Conservation (phyloP, 2,888 invertebrate genomes). For the Lithophane socia region DNA sequence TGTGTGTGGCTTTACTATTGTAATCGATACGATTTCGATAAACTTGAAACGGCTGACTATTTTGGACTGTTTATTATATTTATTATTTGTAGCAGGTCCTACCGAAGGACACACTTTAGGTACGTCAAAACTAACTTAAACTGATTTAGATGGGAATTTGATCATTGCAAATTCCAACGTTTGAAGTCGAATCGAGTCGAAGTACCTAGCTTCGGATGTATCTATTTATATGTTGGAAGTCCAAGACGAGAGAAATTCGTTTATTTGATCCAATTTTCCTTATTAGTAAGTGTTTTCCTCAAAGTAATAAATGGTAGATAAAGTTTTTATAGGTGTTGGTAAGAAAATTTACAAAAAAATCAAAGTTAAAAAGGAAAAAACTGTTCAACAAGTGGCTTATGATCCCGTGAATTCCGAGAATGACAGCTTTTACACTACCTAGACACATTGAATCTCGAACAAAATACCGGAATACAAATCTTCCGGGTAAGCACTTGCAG, state of each 20-base stretch:
- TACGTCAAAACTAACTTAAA: neutral
- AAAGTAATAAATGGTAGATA: constrained; percentile 5
- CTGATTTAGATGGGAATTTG: constrained; percentile 22
- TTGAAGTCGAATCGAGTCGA: constrained; percentile 17
- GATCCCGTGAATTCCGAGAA: neutral
- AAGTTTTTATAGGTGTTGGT: neutral
- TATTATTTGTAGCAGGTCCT: neutral
- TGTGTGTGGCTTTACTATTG: neutral
- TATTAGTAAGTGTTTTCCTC: neutral
- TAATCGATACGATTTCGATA: neutral
- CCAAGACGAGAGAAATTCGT: constrained; percentile 5
- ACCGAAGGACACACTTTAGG: neutral
- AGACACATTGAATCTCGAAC: neutral
- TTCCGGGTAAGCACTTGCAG: neutral
- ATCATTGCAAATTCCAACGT: constrained; percentile 26
- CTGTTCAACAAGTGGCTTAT: neutral
- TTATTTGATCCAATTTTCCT: neutral
- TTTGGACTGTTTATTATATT: neutral
- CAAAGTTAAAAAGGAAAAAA: too few species aligned
- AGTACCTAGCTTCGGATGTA: neutral
- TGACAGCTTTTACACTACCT: neutral
- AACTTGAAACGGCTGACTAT: neutral
- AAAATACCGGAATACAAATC: neutral
- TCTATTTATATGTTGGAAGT: neutral
- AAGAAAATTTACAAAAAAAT: neutral